Evolutionary conservation across 2,888 invertebrate genomes (phyloP), one percentile per base, ranked within the genome.

Genomic region (Synergus japonicus): DNA sequence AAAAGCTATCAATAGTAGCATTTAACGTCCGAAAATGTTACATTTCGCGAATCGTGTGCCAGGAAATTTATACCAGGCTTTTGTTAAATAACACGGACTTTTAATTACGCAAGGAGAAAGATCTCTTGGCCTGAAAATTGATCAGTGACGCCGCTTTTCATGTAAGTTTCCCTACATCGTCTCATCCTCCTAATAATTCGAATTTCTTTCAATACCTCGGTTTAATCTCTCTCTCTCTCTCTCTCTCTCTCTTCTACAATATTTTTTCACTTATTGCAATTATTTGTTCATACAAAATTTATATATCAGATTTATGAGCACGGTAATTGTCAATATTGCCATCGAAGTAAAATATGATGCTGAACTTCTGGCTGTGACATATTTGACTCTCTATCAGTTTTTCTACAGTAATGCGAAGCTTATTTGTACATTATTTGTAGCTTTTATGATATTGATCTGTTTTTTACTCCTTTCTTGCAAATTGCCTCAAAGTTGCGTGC

Each of bases 31-130:
- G 15, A 54, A 37, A n/a, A 73, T 66, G 66, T n/a, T 44, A 66
- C 10, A 22, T 41, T 73, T 46, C 10, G 54, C 15, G 15, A 54
- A 73, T 37, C 49, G 15, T 54, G 13, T 76, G 67, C 69, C 78
- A 77, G 77, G 76, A 69, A 84, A 81, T 80, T 80, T 86, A 78
- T 86, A 82, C 49, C 83, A 83, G 78, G 85, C 86, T 64, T 88
- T 87, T 78, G 88, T 89, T 60, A 90, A 90, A 90, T 91, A 91
- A 87, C 89, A 87, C 82, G 82, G 76, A 37, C 67, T 9, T 81
- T 67, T 66, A 63, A 79, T 69, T 54, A 79, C 81, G 67, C 29
- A 54, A 81, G 83, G 84, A 77, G 81, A 79, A 82, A 37, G 22
- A 37, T 37, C 29, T 37, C n/a, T 29, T 73, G 49, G 29, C 29